phyloP scores from a whole-genome alignment of 2,888 invertebrate genomes.

The Sarcophaga caerulescens region DNA sequence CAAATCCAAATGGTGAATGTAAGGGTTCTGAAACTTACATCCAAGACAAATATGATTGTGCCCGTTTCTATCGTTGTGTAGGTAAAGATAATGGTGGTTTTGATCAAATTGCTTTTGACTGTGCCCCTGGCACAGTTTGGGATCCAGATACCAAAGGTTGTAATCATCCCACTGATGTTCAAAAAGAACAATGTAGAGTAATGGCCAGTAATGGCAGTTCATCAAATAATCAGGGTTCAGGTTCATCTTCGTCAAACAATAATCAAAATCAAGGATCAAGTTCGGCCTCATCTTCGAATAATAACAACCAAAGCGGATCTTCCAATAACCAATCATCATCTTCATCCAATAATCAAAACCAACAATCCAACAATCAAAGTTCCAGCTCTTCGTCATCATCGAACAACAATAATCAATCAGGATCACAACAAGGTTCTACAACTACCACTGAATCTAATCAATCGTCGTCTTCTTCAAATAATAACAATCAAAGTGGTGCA shows the following conservation, averaged over 20 bases:
- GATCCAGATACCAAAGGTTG: constrained; percentile 81
- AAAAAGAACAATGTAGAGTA: constrained; percentile 75
- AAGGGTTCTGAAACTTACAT: constrained; percentile 80
- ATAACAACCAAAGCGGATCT: constrained; percentile 4
- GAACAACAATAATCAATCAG: not conserved
- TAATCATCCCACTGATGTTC: constrained; percentile 78
- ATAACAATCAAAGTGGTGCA: constrained; percentile 26
- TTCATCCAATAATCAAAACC: constrained; percentile 4
- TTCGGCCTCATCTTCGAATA: constrained; percentile 4
- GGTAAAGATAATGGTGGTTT: constrained; percentile 84
- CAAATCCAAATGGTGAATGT: constrained; percentile 79
- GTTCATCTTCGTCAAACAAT: constrained; percentile 12
- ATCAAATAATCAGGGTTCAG: constrained; percentile 13
- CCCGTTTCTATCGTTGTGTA: constrained; percentile 87
- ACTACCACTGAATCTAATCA: constrained; percentile 36
- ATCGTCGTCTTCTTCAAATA: constrained; percentile 23
- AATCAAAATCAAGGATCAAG: not conserved
- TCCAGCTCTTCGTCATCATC: not conserved
- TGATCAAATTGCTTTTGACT: constrained; percentile 84
- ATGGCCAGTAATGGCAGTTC: constrained; percentile 72
- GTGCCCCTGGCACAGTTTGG: constrained; percentile 86
- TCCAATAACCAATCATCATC: not conserved
- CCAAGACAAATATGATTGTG: constrained; percentile 82
- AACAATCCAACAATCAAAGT: not conserved
- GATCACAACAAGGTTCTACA: constrained; percentile 8